Evolutionary conservation across 1,140 invertebrate species (phyloP).

Genomic region (Galleria mellonella): DNA sequence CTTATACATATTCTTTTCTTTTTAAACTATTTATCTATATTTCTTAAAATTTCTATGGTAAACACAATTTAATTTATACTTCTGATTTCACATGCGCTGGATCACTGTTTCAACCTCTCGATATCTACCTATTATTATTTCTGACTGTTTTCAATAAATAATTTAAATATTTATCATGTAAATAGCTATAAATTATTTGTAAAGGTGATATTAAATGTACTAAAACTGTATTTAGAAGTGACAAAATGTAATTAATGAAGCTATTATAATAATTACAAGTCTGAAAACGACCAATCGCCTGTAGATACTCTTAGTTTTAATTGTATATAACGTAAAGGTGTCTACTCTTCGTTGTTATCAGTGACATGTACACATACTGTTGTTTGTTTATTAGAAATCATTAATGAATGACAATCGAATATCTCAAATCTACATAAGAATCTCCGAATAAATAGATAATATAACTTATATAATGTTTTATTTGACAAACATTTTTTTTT

Average conservation of each 20-base stretch:
- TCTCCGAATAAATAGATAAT: slow-evolving; percentile 57
- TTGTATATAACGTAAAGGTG: slow-evolving; percentile 51
- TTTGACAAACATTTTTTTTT: slow-evolving; percentile 1
- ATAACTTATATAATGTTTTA: slow-evolving; percentile 29
- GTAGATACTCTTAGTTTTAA: slow-evolving; percentile 42
- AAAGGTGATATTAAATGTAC: slow-evolving; percentile 13
- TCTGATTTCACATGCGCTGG: too few species aligned
- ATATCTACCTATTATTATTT: slow-evolving; percentile 1
- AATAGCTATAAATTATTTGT: slow-evolving; percentile 31
- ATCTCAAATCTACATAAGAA: slow-evolving; percentile 40
- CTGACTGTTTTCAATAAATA: slow-evolving; percentile 1
- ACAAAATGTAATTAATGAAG: slow-evolving; percentile 14
- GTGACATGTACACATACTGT: slow-evolving; percentile 51
- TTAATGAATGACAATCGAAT: slow-evolving; percentile 34
- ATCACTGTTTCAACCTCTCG: too few species aligned
- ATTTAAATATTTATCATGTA: too few species aligned
- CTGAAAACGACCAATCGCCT: slow-evolving; percentile 59
- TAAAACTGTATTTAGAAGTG: slow-evolving; percentile 23
- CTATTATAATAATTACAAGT: slow-evolving; percentile 28
- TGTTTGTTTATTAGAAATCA: slow-evolving; percentile 55
- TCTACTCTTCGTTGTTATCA: slow-evolving; percentile 51
- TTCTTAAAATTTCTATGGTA: too few species aligned
- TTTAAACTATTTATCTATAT: too few species aligned
- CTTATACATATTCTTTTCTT: too few species aligned
- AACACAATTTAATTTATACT: too few species aligned